These are phyloP conservation scores for Limnephilus auricula DNA, from an alignment of 2,888 invertebrate genomes.

Conservation along the genomic window DNA sequence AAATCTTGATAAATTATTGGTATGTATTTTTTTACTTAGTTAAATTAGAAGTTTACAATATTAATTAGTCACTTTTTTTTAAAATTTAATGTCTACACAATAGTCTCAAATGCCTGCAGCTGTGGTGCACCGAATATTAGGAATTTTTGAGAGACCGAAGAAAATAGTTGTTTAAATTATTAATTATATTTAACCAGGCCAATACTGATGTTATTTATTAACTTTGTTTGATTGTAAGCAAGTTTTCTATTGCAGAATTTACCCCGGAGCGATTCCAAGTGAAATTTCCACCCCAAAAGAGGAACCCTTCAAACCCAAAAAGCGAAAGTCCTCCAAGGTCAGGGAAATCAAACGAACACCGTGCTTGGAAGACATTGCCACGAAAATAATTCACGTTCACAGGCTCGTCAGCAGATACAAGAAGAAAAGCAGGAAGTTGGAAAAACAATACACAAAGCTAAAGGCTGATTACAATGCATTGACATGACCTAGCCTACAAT, in stretches of 20 bases:
- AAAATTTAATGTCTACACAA: background rate
- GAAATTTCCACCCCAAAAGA: background rate
- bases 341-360: background rate
- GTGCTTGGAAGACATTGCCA: background rate
- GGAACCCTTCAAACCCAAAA: background rate
- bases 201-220: background rate
- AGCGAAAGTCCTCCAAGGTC: background rate
- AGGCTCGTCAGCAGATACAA: background rate
- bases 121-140: background rate
- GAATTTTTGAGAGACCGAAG: background rate
- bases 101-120: background rate
- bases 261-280: background rate
- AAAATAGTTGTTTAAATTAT: background rate
- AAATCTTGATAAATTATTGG: background rate
- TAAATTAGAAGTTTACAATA: background rate
- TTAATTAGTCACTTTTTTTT: background rate
- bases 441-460: background rate
- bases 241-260: background rate
- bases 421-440: background rate
- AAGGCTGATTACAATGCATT: background rate
- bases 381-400: background rate
- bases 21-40: background rate
- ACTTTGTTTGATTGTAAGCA: constrained; percentile 2
- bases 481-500: background rate
- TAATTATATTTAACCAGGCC: background rate